Conservation (phyloP, 2,888 invertebrate genomes). For the Agrotis ipsilon region DNA sequence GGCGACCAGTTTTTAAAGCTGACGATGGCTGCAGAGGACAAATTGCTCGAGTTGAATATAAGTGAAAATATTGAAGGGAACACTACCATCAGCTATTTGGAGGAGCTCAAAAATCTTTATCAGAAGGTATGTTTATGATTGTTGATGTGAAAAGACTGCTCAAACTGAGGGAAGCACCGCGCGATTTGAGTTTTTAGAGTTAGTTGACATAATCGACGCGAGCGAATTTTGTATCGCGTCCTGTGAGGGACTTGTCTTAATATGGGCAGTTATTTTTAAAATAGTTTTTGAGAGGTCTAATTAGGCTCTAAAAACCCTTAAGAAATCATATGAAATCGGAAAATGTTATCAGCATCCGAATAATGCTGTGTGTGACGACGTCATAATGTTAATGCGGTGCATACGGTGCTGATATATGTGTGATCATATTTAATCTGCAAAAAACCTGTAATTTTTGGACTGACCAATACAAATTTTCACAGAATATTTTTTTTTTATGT, state of each 20-base stretch:
- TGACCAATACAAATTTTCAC: not conserved
- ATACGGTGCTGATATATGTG: too few relatives aligned
- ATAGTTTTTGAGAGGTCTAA: not conserved
- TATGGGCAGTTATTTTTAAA: not conserved
- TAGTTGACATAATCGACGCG: not conserved
- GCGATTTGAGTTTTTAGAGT: too few relatives aligned
- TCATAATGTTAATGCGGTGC: too few relatives aligned
- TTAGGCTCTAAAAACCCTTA: too few relatives aligned
- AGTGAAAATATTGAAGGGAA: slow-evolving; percentile 95
- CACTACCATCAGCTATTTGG: slow-evolving; percentile 94
- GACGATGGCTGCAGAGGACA: slow-evolving; percentile 95
- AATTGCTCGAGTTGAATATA: slow-evolving; percentile 94
- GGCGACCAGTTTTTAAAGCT: slow-evolving; percentile 98
- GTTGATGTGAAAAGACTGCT: not conserved
- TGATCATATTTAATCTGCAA: not conserved
- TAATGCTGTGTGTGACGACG: too few relatives aligned
- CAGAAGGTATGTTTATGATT: slow-evolving; percentile 90
- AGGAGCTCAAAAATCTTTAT: slow-evolving; percentile 97
- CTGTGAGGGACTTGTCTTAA: not conserved
- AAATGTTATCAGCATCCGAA: too few relatives aligned
- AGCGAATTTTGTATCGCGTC: not conserved
- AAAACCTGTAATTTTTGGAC: not conserved
- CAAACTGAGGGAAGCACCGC: not conserved
- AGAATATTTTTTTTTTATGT: not conserved
- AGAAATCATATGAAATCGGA: too few relatives aligned